Conservation (phyloP, 2,113 vertebrate genomes). For the Plotosus lineatus region DNA sequence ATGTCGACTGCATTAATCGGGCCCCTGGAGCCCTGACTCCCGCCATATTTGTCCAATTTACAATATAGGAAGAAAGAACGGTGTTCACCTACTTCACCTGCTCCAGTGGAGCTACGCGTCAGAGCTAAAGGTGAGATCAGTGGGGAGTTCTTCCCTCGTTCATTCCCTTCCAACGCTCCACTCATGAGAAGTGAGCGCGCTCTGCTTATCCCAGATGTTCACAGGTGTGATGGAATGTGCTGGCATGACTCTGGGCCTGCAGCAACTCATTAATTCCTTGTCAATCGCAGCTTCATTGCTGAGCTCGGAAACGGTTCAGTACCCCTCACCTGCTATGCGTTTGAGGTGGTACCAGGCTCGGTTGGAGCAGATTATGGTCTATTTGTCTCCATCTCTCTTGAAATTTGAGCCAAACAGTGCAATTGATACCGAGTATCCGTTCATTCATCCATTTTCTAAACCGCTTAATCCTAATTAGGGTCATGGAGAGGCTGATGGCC, state of each 20-base stretch:
- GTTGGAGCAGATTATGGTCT: constrained; percentile 7
- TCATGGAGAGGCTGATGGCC: too few species aligned
- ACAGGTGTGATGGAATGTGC: not conserved
- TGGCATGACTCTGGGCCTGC: constrained; percentile 38
- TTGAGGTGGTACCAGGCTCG: not conserved
- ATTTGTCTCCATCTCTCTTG: constrained; percentile 18
- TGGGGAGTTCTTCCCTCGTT: not conserved
- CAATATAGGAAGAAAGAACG: not conserved
- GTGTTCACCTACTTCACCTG: not conserved
- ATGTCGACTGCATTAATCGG: constrained; percentile 55
- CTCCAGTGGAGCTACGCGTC: constrained; percentile 28
- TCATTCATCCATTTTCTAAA: too few species aligned
- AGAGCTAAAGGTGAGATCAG: constrained; percentile 18
- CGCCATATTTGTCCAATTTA: constrained; percentile 60
- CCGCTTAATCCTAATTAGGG: too few species aligned
- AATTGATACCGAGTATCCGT: not conserved
- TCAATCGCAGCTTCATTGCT: constrained; percentile 47
- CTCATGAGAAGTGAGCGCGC: constrained; percentile 18
- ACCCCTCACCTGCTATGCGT: constrained; percentile 41
- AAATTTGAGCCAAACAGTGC: not conserved
- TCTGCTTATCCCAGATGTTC: constrained; percentile 24
- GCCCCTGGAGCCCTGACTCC: constrained; percentile 56
- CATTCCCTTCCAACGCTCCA: constrained; percentile 24
- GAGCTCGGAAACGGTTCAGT: constrained; percentile 39
- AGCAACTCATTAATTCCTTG: constrained; percentile 52